Evolutionary conservation across 2,888 invertebrate genomes (phyloP), one percentile per base, ranked within the genome.

Genomic region (Eulithis testata): DNA sequence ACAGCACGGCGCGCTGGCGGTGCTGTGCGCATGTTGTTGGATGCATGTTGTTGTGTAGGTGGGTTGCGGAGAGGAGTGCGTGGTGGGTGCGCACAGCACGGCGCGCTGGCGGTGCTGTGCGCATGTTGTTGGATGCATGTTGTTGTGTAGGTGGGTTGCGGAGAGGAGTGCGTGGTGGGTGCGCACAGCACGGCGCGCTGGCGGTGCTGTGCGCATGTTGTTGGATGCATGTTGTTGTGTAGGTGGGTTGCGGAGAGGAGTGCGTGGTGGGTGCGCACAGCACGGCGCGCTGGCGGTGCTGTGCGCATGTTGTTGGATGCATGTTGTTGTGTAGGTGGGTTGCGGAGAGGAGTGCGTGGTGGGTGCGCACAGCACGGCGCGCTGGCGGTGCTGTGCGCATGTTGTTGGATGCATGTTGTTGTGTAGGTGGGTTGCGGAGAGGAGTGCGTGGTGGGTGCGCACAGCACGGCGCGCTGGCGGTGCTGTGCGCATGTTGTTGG

Each of bases 121-220:
- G 49, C 98, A n/a, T n/a, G n/a, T n/a, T n/a, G n/a, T n/a, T n/a
- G n/a, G n/a, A n/a, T n/a, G n/a, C n/a, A n/a, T n/a, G n/a, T n/a
- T n/a, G 7, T n/a, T 45, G 40, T 52, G 61, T 79, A 94, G 94
- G 94, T 94, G 71, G 95, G 95, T 31, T 94, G 94, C 73, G 93
- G 94, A 73, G 96, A 97, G 75, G 94, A 95, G 80, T 94, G 96
- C 85, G 95, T 96, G 76, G 96, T 97, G 83, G 94, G 95, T 11
- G 97, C 97, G 37, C 96, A 96, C 84, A 95, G 95, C 96, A 97
- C 88, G 95, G 97, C 27, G 96, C 70, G 94, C 96, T 78, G 89
- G 94, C 61, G 2, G 94, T 98, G 73, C 96, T n/a, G 96, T 62
- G 98, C 98, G 49, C 98, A n/a, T n/a, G n/a, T n/a, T n/a, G n/a